Base-by-base conservation (phyloP, 2,113 vertebrate genomes). In the Morone saxatilis region DNA sequence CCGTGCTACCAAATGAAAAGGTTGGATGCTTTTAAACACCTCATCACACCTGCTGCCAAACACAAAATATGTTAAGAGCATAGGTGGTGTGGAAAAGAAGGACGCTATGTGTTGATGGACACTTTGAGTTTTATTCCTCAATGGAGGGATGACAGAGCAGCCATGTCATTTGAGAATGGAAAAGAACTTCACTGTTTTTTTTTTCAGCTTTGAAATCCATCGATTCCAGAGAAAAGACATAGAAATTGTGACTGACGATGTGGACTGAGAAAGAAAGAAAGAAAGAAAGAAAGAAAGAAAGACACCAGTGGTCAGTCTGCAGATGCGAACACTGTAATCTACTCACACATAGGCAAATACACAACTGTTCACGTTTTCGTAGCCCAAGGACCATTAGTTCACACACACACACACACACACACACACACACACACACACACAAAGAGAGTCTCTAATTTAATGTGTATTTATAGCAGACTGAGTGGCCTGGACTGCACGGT, bases 401-500 rank as follows among this genome's bases (percentile, higher is more conserved):
- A 36, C 63, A 65, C 68, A 69, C 78, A 51, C 74, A 81, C 60
- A 71, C 22, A 66, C 67, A 76, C 22, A 60, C 22, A 65, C 22
- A 60, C 51, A 65, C 73, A 57, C 31, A 70, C 50, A 63, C 75
- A 70, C 20, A 60, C 53, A 65, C 73, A 59, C 60, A 57, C 45
- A 59, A 47, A 43, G 0, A 8, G 3, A 89, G 81, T 57, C 92
- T 93, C 85, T 93, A 91, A 93, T 93, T 93, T 89, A 40, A 80
- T 48, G 78, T 74, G 62, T 92, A 93, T 93, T 92, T 90, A 86
- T 90, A 91, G 84, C 69, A 43, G 82, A 63, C 81, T 81, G 86
- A 83, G 87, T 67, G 87, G 87, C 70, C 81, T 89, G 90, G 77
- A 91, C 53, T 74, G 86, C 88, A 60, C 78, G 59, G 70, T 90